Evolutionary conservation across 1,140 invertebrate species (phyloP), one percentile per base, ranked within the genome.

Genomic region (Eciton burchellii): DNA sequence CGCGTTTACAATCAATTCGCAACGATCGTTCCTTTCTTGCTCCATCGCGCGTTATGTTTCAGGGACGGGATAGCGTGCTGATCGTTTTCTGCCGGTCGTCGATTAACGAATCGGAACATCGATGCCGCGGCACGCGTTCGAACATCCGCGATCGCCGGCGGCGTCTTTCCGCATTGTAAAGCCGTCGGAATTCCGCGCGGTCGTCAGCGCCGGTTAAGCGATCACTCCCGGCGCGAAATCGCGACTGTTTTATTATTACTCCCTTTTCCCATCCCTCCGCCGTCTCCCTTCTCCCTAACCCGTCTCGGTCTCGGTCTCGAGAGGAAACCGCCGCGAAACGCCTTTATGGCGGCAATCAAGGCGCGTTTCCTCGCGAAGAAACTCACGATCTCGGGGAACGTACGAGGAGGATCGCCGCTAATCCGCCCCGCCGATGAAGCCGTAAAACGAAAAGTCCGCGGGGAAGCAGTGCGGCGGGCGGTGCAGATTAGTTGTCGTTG

Each of bases 401-500:
- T 45, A 19, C 19, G 26, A 65, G 52, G 82, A 60, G 59, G 49
- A 83, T 86, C 60, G 70, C n/a, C n/a, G 70, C 76, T 84, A 82
- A 82, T 88, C 72, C 62, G 19, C 60, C 35, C 2, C 74, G 49
- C 74, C 21, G 83, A 88, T 89, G 54, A 83, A 88, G 77, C 57
- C 16, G 73, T 89, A 81, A 87, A 88, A 81, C 74, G 47, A 68
- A 71, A 71, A 49, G 65, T 83, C 43, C 21, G 66, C 21, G 65
- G 59, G 8, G 43, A 65, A 62, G 41, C 41, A 14, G 29, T 62
- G 3, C 19, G 24, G 14, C 21, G n/a, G 65, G 26, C 68, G 29
- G 45, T 21, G 74, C 85, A 81, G 86, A 84, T 88, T 84, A 88
- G 59, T 90, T 86, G 83, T 72, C 81, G 85, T 86, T 87, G 84